A percentile compares a stretch with the other conserved stretches of the same genome.
These are phyloP conservation scores for Anoncus sp. DNA, from an alignment of 2,888 invertebrate species.

Conservation along the genomic window DNA sequence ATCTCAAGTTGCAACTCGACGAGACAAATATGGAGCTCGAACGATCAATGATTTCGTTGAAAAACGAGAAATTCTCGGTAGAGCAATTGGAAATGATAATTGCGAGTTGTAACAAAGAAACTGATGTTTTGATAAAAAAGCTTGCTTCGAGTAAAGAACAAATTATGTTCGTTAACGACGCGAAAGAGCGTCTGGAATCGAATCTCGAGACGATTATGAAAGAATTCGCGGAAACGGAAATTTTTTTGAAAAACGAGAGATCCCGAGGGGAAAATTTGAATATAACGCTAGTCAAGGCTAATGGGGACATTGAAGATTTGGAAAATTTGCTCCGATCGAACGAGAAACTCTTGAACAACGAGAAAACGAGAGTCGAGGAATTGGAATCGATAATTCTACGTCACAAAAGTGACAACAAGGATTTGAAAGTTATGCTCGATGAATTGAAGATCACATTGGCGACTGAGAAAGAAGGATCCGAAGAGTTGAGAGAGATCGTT, in stretches of 20 bases:
- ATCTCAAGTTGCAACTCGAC: constrained; percentile 52
- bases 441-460: constrained; percentile 30
- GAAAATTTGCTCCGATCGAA: constrained; percentile 1
- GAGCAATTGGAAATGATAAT: constrained; percentile 4
- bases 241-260: constrained; percentile 59
- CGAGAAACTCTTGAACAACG: constrained; percentile 25
- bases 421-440: constrained; percentile 14
- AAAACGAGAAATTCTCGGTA: constrained; percentile 45
- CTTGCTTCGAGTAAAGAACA: constrained; percentile 43
- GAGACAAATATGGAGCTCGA: constrained; percentile 35
- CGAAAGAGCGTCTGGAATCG: constrained; percentile 56
- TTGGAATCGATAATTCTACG: constrained; percentile 20
- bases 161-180: constrained; percentile 51
- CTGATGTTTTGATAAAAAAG: constrained; percentile 34
- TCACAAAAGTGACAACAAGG: not conserved
- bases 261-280: constrained; percentile 50
- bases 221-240: constrained; percentile 59
- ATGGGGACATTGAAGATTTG: constrained; percentile 6
- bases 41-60: constrained; percentile 53
- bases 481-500: constrained; percentile 27
- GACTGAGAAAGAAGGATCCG: constrained; percentile 18
- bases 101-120: constrained; percentile 43
- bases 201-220: constrained; percentile 34
- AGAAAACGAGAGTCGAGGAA: constrained; percentile 31
- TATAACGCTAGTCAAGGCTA: constrained; percentile 6